Conservation (phyloP, 2,888 invertebrate genomes). For the Lithodes maja region DNA sequence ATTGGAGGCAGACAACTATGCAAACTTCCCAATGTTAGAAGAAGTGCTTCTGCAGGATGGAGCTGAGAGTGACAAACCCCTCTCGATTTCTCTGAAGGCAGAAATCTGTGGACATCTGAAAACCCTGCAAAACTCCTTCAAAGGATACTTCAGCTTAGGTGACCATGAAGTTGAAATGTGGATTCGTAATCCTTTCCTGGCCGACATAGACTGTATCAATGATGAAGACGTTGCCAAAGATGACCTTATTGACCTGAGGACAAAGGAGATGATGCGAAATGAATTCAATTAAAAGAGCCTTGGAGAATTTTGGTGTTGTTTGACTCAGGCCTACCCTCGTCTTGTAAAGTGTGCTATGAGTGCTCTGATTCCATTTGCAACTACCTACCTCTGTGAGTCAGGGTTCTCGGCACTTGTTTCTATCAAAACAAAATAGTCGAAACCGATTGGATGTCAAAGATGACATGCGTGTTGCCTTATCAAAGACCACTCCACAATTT, state of each 20-base stretch:
- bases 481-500: slow-evolving; percentile 40
- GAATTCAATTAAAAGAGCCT: slow-evolving; percentile 40
- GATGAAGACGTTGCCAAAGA: slow-evolving; percentile 14
- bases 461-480: slow-evolving; percentile 39
- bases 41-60: slow-evolving; percentile 41
- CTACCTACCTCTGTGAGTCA: slow-evolving; percentile 20
- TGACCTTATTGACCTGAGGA: slow-evolving; percentile 5
- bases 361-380: slow-evolving; percentile 1
- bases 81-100: slow-evolving; percentile 18
- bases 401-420: slow-evolving; percentile 36
- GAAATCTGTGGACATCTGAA: slow-evolving; percentile 34
- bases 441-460: slow-evolving; percentile 38
- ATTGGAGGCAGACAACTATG: slow-evolving; percentile 26
- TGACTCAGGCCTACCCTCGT: slow-evolving; percentile 46
- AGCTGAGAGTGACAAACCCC: slow-evolving; percentile 31
- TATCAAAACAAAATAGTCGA: slow-evolving; percentile 26
- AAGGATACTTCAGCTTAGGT: slow-evolving; percentile 19
- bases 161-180: slow-evolving; percentile 22
- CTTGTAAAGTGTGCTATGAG: slow-evolving; percentile 41
- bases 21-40: slow-evolving; percentile 40
- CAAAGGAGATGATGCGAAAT: slow-evolving; percentile 29
- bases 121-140: slow-evolving; percentile 22
- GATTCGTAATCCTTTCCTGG: slow-evolving; percentile 39
- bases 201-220: slow-evolving; percentile 32
- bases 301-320: slow-evolving; percentile 34